phyloP scores from a whole-genome alignment of 2,888 invertebrate species.

The Philaethria dido region DNA sequence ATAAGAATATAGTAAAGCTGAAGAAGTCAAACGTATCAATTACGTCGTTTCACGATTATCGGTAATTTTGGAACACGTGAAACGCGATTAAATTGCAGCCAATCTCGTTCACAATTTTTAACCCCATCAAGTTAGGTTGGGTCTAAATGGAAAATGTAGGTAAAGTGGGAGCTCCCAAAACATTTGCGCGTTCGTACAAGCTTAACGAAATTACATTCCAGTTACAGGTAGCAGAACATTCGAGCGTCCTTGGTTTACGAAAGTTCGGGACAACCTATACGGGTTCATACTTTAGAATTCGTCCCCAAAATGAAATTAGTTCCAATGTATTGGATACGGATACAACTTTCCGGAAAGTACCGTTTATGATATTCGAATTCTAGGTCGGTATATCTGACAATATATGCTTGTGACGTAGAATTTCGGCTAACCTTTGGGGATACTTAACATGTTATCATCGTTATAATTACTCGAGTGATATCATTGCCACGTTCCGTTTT shows the following conservation, averaged over 20 bases:
- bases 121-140: constrained; percentile 37
- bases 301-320: constrained; percentile 34
- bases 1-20: not conserved
- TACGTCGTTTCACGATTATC: not conserved
- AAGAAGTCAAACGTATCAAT: constrained; percentile 14
- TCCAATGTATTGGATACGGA: constrained; percentile 15
- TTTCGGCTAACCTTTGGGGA: constrained; percentile 24
- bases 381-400: constrained; percentile 30
- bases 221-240: constrained; percentile 32
- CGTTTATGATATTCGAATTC: constrained; percentile 36
- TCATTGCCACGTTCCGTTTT: not conserved
- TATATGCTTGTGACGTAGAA: constrained; percentile 30
- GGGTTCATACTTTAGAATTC: constrained; percentile 31
- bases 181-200: constrained; percentile 44
- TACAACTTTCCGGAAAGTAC: constrained; percentile 32
- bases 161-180: constrained; percentile 43
- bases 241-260: constrained; percentile 28
- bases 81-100: constrained; percentile 27
- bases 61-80: constrained; percentile 16
- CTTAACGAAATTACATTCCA: constrained; percentile 48
- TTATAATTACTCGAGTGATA: constrained; percentile 12
- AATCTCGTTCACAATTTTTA: constrained; percentile 40
- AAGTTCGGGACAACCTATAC: constrained; percentile 30
- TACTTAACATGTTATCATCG: constrained; percentile 23
- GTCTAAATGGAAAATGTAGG: constrained; percentile 44